Evolutionary conservation across 2,888 invertebrate genomes (phyloP), one percentile per base, ranked within the genome.

Genomic region (Zonitis immaculata): DNA sequence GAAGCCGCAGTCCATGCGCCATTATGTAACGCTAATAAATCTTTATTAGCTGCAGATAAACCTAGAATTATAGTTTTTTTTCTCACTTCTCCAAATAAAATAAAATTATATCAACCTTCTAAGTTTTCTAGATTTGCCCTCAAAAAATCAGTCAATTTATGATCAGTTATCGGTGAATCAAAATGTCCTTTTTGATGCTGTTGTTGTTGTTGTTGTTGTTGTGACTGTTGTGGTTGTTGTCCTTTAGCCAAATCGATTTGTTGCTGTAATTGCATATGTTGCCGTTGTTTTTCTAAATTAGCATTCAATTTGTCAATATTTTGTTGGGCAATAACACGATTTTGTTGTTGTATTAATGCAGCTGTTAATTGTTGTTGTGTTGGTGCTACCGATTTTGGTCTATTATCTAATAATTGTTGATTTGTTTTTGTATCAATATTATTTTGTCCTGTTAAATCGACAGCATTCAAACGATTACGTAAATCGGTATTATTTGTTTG

Each of bases 91-190:
- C 3, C 14, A 32, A 32, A 8, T 39, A 16, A 44, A 18, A 47
- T 16, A 22, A 27, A 27, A 42, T 20, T 28, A n/a, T 42, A n/a
- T 54, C 32, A 32, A 32, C 85, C 86, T 72, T 88, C 88, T 54
- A 88, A 73, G 68, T 82, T 86, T 66, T 88, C 88, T 57, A 87
- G 73, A 74, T 87, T 88, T 7, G 86, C 84, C 66, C 88, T 82
- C 56, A 86, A 75, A 70, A 88, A 88, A 70, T 88, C 88, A 12
- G 85, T 84, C 26, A 88, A 77, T 70, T 87, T 87, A 62, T 85
- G 85, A 68, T 86, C 86, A 64, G 75, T 73, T 27, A 75, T 58
- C 0, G 76, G 73, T 52, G 75, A 59, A 44, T 76, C 77, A 59
- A 75, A 76, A 59, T 76, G 76, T 67, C 48, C 65, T 52, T 78